These are phyloP conservation scores for Pygoscelis adeliae DNA, from an alignment of 2,113 vertebrate genomes.

Conservation along the genomic window DNA sequence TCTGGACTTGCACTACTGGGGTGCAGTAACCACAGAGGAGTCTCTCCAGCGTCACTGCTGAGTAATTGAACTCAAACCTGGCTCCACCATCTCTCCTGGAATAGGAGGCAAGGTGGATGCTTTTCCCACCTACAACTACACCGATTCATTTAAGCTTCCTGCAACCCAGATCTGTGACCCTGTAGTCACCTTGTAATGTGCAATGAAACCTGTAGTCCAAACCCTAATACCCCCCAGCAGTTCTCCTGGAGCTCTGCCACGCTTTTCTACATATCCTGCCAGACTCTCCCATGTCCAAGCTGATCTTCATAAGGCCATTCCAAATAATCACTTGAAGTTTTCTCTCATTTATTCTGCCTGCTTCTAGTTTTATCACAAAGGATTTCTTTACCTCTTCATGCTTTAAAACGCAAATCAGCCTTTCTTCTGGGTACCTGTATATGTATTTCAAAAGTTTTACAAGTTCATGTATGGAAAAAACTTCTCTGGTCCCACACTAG, in stretches of 20 bases:
- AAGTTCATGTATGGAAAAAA: background rate
- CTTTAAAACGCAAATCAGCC: background rate
- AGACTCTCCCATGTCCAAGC: background rate
- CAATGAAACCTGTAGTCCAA: background rate
- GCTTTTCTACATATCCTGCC: background rate
- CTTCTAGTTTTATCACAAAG: background rate
- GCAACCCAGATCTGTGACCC: background rate
- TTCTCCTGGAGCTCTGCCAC: background rate
- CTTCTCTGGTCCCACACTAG: background rate
- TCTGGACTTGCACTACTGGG: fast-evolving
- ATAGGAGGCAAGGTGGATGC: background rate
- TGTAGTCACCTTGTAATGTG: background rate
- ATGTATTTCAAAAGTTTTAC: background rate
- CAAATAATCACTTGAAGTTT: background rate
- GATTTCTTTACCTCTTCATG: background rate
- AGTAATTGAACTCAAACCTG: background rate
- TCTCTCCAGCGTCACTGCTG: background rate
- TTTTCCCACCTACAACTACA: background rate
- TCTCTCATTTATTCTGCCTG: background rate
- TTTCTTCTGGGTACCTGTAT: background rate
- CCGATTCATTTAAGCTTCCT: background rate
- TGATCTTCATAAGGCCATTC: background rate
- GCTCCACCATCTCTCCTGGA: background rate
- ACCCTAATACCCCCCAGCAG: background rate
- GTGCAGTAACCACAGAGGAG: background rate